A percentile compares a stretch with the other conserved stretches of the same genome.
These are phyloP conservation scores for Papilio helenus DNA, from an alignment of 1,140 invertebrate species.

Conservation along the genomic window DNA sequence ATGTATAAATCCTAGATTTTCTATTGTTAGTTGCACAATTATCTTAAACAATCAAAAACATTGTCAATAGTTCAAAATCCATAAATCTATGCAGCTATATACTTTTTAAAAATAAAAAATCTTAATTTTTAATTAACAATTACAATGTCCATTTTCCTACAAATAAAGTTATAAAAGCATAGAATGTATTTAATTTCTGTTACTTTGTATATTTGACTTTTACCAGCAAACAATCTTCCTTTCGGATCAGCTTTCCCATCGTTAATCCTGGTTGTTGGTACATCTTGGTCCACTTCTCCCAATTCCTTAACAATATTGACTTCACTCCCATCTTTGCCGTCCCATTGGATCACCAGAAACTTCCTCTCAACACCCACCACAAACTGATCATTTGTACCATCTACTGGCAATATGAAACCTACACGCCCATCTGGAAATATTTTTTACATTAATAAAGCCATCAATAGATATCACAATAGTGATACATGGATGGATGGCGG, in stretches of 20 bases:
- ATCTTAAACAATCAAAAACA: too few species aligned
- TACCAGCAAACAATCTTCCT: conserved; percentile 91
- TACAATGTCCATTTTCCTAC: too few species aligned
- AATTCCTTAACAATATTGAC: conserved; percentile 79
- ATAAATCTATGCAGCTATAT: too few species aligned
- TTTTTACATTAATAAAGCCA: not conserved
- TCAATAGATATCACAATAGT: too few species aligned
- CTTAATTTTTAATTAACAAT: too few species aligned
- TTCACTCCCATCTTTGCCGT: conserved; percentile 81
- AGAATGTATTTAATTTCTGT: too few species aligned
- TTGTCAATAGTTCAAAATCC: too few species aligned
- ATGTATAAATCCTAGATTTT: too few species aligned
- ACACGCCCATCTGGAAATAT: conserved; percentile 64
- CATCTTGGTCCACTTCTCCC: conserved; percentile 85
- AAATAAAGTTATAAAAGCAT: too few species aligned
- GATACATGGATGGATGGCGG: not conserved
- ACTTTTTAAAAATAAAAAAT: too few species aligned
- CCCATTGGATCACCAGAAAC: conserved; percentile 87
- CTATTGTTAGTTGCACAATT: too few species aligned
- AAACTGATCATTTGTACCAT: conserved; percentile 84
- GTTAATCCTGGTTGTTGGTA: conserved; percentile 87
- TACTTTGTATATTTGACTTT: not conserved
- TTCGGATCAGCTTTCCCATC: conserved; percentile 93
- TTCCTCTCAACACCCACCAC: conserved; percentile 86
- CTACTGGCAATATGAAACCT: conserved; percentile 88